Percentiles rank a stretch among this genome's conserved stretches.
phyloP scores from a whole-genome alignment of 2,888 invertebrate species.

The Maniola hyperantus region DNA sequence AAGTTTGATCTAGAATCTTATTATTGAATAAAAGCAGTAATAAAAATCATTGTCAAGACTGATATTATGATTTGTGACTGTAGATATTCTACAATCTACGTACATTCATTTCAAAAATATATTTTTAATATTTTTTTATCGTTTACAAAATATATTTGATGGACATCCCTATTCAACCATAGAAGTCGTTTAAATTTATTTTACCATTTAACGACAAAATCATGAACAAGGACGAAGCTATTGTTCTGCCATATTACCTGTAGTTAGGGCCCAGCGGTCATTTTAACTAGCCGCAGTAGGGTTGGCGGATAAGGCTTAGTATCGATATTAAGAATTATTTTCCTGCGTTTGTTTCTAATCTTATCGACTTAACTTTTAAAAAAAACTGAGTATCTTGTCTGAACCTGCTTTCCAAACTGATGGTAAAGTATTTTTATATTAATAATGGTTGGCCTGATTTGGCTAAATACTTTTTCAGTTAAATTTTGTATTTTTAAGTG shows the following conservation, averaged over 20 bases:
- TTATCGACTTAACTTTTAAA: too few species aligned
- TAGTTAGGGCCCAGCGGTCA: conserved; percentile 17
- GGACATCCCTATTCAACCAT: conserved; percentile 1
- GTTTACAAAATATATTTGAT: not conserved
- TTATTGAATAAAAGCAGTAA: too few species aligned
- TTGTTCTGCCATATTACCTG: conserved; percentile 16
- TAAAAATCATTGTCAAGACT: too few species aligned
- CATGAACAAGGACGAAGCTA: conserved; percentile 17
- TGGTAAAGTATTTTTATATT: too few species aligned
- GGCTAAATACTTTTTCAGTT: too few species aligned
- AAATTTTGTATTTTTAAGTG: too few species aligned
- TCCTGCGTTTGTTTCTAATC: not conserved
- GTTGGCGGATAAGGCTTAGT: not conserved
- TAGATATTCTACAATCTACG: too few species aligned
- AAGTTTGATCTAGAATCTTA: too few species aligned
- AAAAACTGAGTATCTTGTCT: too few species aligned
- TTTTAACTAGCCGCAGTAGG: conserved; percentile 7
- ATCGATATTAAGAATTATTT: not conserved
- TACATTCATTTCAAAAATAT: not conserved
- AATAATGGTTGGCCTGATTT: too few species aligned
- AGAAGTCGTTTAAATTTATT: conserved; percentile 13
- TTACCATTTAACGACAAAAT: conserved; percentile 22
- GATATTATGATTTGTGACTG: too few species aligned
- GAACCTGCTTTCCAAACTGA: too few species aligned
- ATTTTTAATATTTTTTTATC: not conserved